Conservation (phyloP, 1,140 invertebrate species). For the Megalopta genalis region DNA sequence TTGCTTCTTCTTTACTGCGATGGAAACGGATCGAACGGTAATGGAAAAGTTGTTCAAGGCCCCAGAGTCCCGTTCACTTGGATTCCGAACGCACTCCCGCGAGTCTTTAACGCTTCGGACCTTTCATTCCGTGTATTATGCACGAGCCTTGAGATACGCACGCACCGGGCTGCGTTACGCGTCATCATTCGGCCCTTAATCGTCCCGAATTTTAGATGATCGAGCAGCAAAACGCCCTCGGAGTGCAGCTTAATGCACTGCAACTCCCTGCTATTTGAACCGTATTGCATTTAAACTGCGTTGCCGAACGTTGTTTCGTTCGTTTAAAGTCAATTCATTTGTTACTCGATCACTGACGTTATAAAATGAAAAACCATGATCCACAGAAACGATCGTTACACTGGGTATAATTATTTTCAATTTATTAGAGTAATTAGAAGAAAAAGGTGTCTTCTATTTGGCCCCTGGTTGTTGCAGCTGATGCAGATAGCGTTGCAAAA, state of each 20-base stretch:
- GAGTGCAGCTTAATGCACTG: neutral
- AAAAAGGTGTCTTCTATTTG: no score
- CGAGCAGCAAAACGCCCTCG: neutral
- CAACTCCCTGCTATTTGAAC: no score
- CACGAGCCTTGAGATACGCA: constrained; percentile 2
- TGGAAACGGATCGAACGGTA: neutral
- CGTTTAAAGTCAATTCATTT: no score
- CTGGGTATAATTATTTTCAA: no score
- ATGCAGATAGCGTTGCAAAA: no score
- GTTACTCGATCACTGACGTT: no score
- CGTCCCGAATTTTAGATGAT: constrained; percentile 5
- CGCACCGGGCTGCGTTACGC: neutral
- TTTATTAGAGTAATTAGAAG: no score
- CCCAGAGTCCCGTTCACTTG: neutral
- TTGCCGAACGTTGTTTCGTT: no score
- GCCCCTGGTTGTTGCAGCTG: no score
- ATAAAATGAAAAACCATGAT: no score
- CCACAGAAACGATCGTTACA: no score
- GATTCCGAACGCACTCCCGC: neutral
- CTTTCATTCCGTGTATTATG: constrained; percentile 26
- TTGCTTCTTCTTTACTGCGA: constrained; percentile 1
- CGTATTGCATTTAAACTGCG: no score
- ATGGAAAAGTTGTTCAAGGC: constrained; percentile 13
- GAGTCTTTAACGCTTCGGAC: constrained; percentile 17
- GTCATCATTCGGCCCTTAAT: neutral